A percentile compares a stretch with the other conserved stretches of the same genome.
Evolutionary conservation across 2,113 vertebrate genomes (phyloP).

Genomic region (Grantiella picta): DNA sequence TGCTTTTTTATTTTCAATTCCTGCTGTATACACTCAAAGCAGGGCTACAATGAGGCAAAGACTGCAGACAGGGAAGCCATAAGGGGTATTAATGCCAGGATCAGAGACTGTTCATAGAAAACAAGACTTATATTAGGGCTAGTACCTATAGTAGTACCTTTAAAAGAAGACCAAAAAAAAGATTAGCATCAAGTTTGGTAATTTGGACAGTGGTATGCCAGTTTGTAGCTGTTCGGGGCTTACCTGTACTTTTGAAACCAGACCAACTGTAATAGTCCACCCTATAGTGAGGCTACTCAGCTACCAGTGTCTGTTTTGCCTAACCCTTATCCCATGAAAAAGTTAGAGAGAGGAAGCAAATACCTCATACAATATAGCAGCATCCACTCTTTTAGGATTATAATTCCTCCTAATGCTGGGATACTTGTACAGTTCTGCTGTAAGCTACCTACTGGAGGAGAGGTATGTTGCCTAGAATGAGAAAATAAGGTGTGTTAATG

Average conservation of each 20-base stretch:
- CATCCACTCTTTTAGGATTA: neutral
- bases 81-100: neutral
- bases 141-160: neutral
- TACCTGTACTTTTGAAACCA: neutral
- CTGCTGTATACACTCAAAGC: neutral
- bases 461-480: neutral
- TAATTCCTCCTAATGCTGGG: neutral
- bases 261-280: neutral
- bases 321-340: neutral
- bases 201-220: neutral
- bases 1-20: constrained; percentile 44
- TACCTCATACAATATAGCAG: neutral
- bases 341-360: neutral
- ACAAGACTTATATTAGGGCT: neutral
- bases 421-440: neutral
- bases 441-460: neutral
- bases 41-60: neutral
- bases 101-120: neutral
- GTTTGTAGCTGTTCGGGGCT: neutral
- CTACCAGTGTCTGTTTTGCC: neutral
- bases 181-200: neutral
- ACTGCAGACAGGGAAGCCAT: neutral
- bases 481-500: neutral
- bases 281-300: neutral
- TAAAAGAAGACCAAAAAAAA: neutral